These are phyloP conservation scores for Sebastes trivittatus DNA, from an alignment of 2,797 vertebrate genomes.

Conservation along the genomic window DNA sequence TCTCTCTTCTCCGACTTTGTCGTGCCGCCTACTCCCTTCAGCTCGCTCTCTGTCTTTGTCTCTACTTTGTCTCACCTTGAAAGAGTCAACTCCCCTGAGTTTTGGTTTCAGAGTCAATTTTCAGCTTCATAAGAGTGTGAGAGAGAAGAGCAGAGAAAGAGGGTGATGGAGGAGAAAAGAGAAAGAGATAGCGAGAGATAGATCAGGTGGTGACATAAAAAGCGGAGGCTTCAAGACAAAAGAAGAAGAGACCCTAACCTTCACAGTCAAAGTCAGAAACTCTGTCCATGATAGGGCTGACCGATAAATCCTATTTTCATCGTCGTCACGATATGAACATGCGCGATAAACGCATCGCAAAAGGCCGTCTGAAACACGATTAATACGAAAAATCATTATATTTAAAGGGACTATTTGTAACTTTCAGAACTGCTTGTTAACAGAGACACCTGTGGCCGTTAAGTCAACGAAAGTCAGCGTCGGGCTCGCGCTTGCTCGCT, in stretches of 20 bases:
- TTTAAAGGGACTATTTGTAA: too few species aligned
- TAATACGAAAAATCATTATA: too few species aligned
- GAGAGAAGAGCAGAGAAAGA: constrained; percentile 22
- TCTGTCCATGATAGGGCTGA: not conserved
- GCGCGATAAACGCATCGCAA: too few species aligned
- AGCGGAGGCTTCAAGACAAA: not conserved
- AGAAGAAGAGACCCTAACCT: not conserved
- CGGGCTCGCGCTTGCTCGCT: too few species aligned
- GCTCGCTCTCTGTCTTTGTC: not conserved
- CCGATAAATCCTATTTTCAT: too few species aligned
- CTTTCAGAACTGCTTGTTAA: too few species aligned
- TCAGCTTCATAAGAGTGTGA: constrained; percentile 48
- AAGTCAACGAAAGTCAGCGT: too few species aligned
- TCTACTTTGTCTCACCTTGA: constrained; percentile 56
- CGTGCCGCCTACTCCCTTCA: not conserved
- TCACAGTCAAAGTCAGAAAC: not conserved
- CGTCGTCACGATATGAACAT: too few species aligned
- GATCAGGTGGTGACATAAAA: constrained; percentile 23
- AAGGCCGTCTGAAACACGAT: too few species aligned
- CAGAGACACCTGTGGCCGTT: too few species aligned
- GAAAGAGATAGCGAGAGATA: not conserved
- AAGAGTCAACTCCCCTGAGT: constrained; percentile 56
- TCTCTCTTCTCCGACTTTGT: not conserved
- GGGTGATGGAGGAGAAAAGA: constrained; percentile 12
- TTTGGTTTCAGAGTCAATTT: constrained; percentile 53